Conservation (phyloP, 2,888 invertebrate species). For the Coelopa pilipes region DNA sequence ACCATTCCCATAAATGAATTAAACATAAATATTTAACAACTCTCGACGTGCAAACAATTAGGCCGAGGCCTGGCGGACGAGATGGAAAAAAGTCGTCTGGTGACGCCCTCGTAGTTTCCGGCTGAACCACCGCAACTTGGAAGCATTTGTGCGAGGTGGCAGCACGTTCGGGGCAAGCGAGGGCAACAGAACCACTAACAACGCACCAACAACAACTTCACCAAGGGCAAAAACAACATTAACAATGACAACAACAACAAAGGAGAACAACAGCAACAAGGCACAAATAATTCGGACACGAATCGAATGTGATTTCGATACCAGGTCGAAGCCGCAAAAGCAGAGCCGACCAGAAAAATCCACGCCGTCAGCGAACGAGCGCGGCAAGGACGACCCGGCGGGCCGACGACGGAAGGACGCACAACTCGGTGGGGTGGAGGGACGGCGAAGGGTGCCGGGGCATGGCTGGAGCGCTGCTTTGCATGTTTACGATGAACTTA, state of each 20-base stretch:
- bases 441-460: not conserved
- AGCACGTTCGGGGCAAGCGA: slow-evolving; percentile 28
- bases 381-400: not conserved
- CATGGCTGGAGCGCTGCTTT: slow-evolving; percentile 49
- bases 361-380: slow-evolving; percentile 37
- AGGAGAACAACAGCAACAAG: not conserved
- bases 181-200: too few relatives aligned
- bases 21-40: slow-evolving; percentile 42
- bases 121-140: slow-evolving; percentile 9
- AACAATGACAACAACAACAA: too few relatives aligned
- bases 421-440: not conserved
- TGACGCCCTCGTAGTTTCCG: not conserved
- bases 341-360: slow-evolving; percentile 1
- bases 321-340: slow-evolving; percentile 26
- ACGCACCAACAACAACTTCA: too few relatives aligned
- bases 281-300: slow-evolving; percentile 22
- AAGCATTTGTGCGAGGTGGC: slow-evolving; percentile 30
- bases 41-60: slow-evolving; percentile 13
- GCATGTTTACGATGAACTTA: slow-evolving; percentile 64
- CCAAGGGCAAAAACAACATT: too few relatives aligned
- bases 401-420: not conserved
- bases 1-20: not conserved
- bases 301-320: slow-evolving; percentile 40
- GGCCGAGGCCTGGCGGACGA: not conserved
- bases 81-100: not conserved